Percentiles rank a stretch among this genome's conserved stretches.
phyloP scores from a whole-genome alignment of 2,888 invertebrate species.

The Cephonodes hylas region DNA sequence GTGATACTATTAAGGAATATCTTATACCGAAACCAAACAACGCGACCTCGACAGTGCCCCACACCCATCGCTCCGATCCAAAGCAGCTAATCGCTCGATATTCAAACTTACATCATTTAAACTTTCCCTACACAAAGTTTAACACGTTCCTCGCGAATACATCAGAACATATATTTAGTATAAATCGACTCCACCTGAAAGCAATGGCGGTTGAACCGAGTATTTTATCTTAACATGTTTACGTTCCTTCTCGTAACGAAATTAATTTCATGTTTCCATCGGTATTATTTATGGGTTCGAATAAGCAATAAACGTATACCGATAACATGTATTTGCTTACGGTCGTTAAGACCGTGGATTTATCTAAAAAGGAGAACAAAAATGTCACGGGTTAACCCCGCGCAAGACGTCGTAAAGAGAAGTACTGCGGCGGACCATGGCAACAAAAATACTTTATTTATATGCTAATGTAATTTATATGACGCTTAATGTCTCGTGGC shows the following conservation, averaged over 20 bases:
- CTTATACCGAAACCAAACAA: too few species aligned
- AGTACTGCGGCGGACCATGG: slow-evolving; percentile 55
- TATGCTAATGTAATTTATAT: slow-evolving; percentile 82
- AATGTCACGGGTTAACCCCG: slow-evolving; percentile 69
- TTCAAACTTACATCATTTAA: slow-evolving; percentile 14
- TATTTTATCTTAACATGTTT: slow-evolving; percentile 53
- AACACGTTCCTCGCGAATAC: slow-evolving; percentile 4
- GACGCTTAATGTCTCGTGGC: slow-evolving; percentile 80
- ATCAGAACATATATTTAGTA: slow-evolving; percentile 35
- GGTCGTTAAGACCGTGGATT: slow-evolving; percentile 77
- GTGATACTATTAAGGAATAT: too few species aligned
- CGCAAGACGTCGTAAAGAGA: slow-evolving; percentile 71
- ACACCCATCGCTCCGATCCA: background rate
- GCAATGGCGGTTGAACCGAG: slow-evolving; percentile 40
- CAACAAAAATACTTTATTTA: slow-evolving; percentile 81
- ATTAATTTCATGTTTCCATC: slow-evolving; percentile 77
- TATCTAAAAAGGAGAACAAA: slow-evolving; percentile 79
- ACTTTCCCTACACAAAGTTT: background rate
- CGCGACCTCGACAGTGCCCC: too few species aligned
- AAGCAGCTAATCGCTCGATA: background rate
- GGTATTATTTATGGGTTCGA: slow-evolving; percentile 75
- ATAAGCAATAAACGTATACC: slow-evolving; percentile 77
- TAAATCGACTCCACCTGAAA: slow-evolving; percentile 39
- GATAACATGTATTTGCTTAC: slow-evolving; percentile 78
- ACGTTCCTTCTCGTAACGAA: slow-evolving; percentile 65